phyloP scores from a whole-genome alignment of 2,797 vertebrate species.

The Gephyroberyx darwinii region DNA sequence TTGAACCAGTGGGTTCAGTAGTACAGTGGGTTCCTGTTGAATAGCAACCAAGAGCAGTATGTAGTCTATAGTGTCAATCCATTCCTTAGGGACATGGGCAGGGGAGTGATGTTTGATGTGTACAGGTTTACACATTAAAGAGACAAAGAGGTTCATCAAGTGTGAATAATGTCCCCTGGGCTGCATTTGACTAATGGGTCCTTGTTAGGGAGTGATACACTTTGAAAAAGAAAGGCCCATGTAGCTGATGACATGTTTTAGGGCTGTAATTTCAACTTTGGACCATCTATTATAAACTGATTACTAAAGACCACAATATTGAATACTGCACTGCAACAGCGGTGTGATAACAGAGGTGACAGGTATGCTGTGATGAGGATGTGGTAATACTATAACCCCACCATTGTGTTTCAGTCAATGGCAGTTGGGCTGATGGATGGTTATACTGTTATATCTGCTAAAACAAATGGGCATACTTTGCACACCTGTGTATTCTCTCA shows the following conservation, averaged over 20 bases:
- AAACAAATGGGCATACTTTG: slow-evolving; percentile 12
- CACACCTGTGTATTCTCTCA: slow-evolving; percentile 52
- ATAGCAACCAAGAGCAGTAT: slow-evolving; percentile 6
- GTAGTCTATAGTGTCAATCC: slow-evolving; percentile 21
- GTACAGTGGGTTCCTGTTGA: slow-evolving; percentile 5
- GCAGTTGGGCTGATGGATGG: slow-evolving; percentile 4
- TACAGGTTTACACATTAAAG: slow-evolving; percentile 50
- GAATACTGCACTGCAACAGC: neutral
- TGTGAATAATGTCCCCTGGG: slow-evolving; percentile 49
- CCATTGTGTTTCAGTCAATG: neutral
- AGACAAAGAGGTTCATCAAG: slow-evolving; percentile 50
- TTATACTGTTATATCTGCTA: neutral
- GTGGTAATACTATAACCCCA: neutral
- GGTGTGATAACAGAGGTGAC: too few relatives aligned
- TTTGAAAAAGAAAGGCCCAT: slow-evolving; percentile 29
- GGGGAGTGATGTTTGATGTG: slow-evolving; percentile 43
- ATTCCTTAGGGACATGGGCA: slow-evolving; percentile 22
- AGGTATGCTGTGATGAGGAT: neutral
- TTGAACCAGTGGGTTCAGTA: slow-evolving; percentile 1
- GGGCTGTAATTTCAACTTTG: neutral
- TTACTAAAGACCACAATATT: neutral
- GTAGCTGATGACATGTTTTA: slow-evolving; percentile 36
- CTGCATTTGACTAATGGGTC: slow-evolving; percentile 52
- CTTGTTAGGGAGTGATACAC: slow-evolving; percentile 35
- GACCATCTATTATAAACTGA: slow-evolving; percentile 1